A percentile compares a stretch with the other conserved stretches of the same genome.
Conservation (phyloP, 2,888 invertebrate species). For the Emmelina monodactyla region DNA sequence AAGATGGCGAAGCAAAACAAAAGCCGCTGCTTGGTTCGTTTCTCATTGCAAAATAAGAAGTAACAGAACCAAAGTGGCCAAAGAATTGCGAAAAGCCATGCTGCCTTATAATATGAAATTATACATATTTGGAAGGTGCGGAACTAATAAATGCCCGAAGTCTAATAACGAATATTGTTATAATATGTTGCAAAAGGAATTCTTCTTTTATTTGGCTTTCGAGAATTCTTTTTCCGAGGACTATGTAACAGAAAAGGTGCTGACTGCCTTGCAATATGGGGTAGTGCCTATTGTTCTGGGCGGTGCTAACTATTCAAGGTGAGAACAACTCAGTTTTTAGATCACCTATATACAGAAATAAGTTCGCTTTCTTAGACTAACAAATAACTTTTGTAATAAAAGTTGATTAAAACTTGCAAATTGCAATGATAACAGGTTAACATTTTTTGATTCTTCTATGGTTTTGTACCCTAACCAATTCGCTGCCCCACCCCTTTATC, state of each 20-base stretch:
- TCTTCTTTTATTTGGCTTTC: constrained; percentile 24
- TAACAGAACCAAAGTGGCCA: constrained; percentile 15
- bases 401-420: too few relatives aligned
- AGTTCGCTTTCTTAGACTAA: too few relatives aligned
- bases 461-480: not conserved
- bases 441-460: not conserved
- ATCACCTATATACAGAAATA: too few relatives aligned
- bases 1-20: constrained; percentile 18
- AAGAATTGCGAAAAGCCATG: constrained; percentile 15
- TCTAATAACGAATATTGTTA: constrained; percentile 12
- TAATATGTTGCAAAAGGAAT: constrained; percentile 18
- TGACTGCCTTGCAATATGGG: constrained; percentile 48
- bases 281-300: constrained; percentile 70
- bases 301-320: constrained; percentile 58
- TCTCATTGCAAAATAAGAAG: constrained; percentile 21
- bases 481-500: too few relatives aligned
- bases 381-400: too few relatives aligned
- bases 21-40: constrained; percentile 24
- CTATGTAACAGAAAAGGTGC: constrained; percentile 25
- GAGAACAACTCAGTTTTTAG: too few relatives aligned
- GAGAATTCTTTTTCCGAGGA: constrained; percentile 25
- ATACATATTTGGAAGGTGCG: constrained; percentile 22
- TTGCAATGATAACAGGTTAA: too few relatives aligned
- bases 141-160: constrained; percentile 16
- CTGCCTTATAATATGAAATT: constrained; percentile 14